These are phyloP conservation scores for Periophthalmus modestus DNA, from an alignment of 2,113 vertebrate species.

Conservation along the genomic window DNA sequence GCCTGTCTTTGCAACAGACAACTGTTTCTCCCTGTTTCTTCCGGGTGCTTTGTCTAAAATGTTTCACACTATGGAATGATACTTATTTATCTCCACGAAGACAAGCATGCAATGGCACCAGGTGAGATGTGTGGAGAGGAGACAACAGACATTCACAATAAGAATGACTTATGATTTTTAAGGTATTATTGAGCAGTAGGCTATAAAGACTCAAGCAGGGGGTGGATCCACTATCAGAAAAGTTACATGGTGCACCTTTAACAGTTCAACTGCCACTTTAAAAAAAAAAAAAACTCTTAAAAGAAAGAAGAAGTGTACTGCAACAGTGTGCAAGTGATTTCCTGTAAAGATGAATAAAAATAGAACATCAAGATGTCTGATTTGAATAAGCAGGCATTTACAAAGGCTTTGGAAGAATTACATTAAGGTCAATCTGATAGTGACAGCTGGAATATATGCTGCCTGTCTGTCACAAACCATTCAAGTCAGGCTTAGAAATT, in stretches of 20 bases:
- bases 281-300: constrained; percentile 9
- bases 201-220: too few relatives aligned
- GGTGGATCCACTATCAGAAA: too few relatives aligned
- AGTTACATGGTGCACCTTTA: neutral
- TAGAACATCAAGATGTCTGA: constrained; percentile 26
- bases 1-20: too few relatives aligned
- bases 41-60: too few relatives aligned
- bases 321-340: constrained; percentile 26
- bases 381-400: constrained; percentile 12
- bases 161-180: too few relatives aligned
- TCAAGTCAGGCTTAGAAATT: constrained; percentile 38
- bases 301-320: constrained; percentile 38
- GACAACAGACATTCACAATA: too few relatives aligned
- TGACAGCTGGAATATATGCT: constrained; percentile 18
- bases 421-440: constrained; percentile 18
- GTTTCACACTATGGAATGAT: too few relatives aligned
- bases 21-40: too few relatives aligned
- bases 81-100: too few relatives aligned
- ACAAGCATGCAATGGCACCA: too few relatives aligned
- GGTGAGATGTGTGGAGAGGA: too few relatives aligned
- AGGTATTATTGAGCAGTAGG: too few relatives aligned
- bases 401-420: constrained; percentile 1
- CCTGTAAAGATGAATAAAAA: constrained; percentile 31
- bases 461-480: constrained; percentile 16
- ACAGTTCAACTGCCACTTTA: constrained; percentile 21